Base-by-base conservation (phyloP, 2,797 vertebrate species). In the Galaxias olidus region DNA sequence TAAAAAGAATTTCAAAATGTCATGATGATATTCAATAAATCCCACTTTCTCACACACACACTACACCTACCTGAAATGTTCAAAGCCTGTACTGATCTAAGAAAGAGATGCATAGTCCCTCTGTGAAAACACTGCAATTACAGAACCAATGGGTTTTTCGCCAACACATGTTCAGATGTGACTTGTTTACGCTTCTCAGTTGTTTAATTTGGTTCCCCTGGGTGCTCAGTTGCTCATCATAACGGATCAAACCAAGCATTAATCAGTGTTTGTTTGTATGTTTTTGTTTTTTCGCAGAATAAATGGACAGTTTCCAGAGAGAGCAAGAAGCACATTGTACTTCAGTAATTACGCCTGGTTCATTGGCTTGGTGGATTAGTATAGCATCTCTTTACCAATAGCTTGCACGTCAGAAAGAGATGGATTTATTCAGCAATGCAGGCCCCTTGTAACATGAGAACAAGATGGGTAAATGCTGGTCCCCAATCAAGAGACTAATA, bases 241-340 rank as follows among this genome's bases (percentile, higher is more conserved):
- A 56, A 72, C 63, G 50, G 57, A 60, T 42, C 62, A 30, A 13
- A 15, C 8, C 2, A 4, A 63, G 49, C 79, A 69, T 59, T 67
- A 72, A 84, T 85, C 81, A 78, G 73, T n/a, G n/a, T 77, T 10
- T 66, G 30, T 20, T 46, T 66, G 65, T n/a, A n/a, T n/a, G n/a
- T n/a, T 71, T 74, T 78, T 60, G 75, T 73, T 77, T 86, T 77
- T 61, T 72, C 66, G 68, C 58, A 55, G 44, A 71, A 54, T 45
- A 66, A 64, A 62, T 41, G 50, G 49, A 59, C 9, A 51, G 64
- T 30, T 62, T 78, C 57, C 57, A 65, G 65, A 51, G 8, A 0
- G 47, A 46, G 71, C 64, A 63, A 54, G 63, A 53, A 53, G 61
- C 69, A 20, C 15, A 0, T 65, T 46, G 11, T 42, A 51, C 57